Percentiles rank a stretch among this genome's conserved stretches.
phyloP scores from a whole-genome alignment of 2,888 invertebrate species.

The Dicyrtomina minuta region DNA sequence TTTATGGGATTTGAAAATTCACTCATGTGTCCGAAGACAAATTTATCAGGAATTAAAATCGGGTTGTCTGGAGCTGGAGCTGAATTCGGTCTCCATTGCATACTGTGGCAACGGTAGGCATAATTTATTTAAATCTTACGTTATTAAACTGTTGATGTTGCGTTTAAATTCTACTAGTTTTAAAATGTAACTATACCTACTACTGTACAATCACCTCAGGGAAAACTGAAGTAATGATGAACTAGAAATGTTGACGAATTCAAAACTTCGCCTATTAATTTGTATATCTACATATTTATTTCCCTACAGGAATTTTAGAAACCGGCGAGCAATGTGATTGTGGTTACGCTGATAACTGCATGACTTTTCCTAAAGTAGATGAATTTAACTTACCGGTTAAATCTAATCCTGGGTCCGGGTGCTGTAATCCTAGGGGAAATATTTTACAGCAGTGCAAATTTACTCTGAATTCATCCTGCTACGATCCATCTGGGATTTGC shows the following conservation, averaged over 20 bases:
- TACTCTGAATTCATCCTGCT: not conserved
- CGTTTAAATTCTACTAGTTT: no score
- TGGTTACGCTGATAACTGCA: not conserved
- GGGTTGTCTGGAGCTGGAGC: not conserved
- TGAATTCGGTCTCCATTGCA: not conserved
- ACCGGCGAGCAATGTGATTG: conserved; percentile 11
- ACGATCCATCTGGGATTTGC: conserved; percentile 18
- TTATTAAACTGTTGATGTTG: no score
- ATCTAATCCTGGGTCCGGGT: no score
- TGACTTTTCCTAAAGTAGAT: not conserved
- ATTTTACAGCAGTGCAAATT: not conserved
- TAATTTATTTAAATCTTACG: no score
- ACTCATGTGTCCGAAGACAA: not conserved
- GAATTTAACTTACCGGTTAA: no score
- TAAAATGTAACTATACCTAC: no score
- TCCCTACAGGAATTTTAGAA: conserved; percentile 20
- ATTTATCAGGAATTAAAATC: not conserved
- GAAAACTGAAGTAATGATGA: no score
- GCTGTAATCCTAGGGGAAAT: conserved; percentile 17
- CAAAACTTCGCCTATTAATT: no score
- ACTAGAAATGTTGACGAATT: no score
- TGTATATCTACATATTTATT: no score
- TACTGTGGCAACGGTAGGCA: conserved; percentile 20
- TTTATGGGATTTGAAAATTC: no score
- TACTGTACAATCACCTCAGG: no score